Evolutionary conservation across 2,797 vertebrate genomes (phyloP), one percentile per base, ranked within the genome.

Genomic region (Sebastiscus tertius): DNA sequence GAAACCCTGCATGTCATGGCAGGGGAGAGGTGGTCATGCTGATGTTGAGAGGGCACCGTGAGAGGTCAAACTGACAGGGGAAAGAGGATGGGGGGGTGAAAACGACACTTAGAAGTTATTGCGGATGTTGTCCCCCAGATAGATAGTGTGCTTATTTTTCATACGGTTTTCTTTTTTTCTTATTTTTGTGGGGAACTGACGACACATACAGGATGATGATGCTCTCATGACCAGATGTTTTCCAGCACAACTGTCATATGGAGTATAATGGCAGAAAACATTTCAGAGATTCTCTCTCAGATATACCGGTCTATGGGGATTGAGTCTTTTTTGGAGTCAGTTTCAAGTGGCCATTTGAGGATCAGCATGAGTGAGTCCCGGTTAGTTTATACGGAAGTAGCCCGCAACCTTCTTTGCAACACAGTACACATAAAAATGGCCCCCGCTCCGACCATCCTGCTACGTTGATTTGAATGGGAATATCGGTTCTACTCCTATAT

Each of bases 21-120:
- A 62, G 75, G 67, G 49, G 31, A 39, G 67, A 55, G 22, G 46
- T 52, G 27, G 26, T 69, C 55, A 46, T 79, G 80, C 29, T 75
- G 70, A 80, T 77, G 77, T 52, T 39, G 29, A 54, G 39, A 29
- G 62, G 62, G 49, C 39, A 65, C n/a, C 5, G 10, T 27, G 59
- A 77, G 24, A 33, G 77, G 56, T 29, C 39, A 75, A 59, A 68
- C n/a, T 49, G 67, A 39, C 34, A 39, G 36, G 52, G n/a, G 16
- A 31, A 2, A 49, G 62, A 77, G 9, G 42, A 61, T 6, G 6
- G 0, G 39, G 55, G 14, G 61, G 22, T 39, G 18, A 63, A 68
- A 59, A 24, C 20, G 18, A 29, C 31, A 22, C 29, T 14, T 56
- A 3, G 36, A 64, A 42, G 59, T n/a, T 22, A 27, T 27, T 75